Percentiles rank a stretch among this genome's conserved stretches.
phyloP scores from a whole-genome alignment of 2,113 vertebrate genomes.

The Meleagris gallopavo region DNA sequence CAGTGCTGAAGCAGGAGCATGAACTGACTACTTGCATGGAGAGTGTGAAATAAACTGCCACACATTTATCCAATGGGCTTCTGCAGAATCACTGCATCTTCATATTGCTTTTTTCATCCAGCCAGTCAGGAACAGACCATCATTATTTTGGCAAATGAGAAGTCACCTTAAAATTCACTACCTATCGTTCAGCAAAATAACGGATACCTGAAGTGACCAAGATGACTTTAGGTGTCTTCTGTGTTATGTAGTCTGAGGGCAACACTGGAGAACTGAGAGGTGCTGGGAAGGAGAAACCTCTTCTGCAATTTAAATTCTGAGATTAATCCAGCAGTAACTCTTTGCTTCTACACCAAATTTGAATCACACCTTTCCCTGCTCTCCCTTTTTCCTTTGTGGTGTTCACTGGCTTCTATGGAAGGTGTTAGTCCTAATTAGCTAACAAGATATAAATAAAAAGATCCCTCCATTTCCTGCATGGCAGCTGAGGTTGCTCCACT shows the following conservation, averaged over 20 bases:
- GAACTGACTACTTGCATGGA: conserved; percentile 51
- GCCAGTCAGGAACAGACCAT: background rate
- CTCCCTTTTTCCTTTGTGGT: background rate
- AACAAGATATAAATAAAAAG: background rate
- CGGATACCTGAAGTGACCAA: conserved; percentile 41
- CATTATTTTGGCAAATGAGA: background rate
- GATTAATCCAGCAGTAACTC: background rate
- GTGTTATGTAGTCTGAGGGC: conserved; percentile 17
- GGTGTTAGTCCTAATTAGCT: background rate
- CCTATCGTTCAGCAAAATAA: background rate
- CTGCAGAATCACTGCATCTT: background rate
- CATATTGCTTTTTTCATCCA: background rate
- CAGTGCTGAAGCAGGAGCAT: background rate
- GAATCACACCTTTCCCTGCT: background rate
- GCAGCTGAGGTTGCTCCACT: background rate
- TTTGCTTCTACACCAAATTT: background rate
- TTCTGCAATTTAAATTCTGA: background rate
- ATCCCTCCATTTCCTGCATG: background rate
- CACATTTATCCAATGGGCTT: background rate
- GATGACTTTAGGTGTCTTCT: conserved; percentile 39
- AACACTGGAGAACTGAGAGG: background rate
- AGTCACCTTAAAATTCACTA: conserved; percentile 60
- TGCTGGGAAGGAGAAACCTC: background rate
- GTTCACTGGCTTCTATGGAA: background rate
- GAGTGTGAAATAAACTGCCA: conserved; percentile 50